Conservation (phyloP, 2,888 invertebrate species). For the Platycnemis pennipes region DNA sequence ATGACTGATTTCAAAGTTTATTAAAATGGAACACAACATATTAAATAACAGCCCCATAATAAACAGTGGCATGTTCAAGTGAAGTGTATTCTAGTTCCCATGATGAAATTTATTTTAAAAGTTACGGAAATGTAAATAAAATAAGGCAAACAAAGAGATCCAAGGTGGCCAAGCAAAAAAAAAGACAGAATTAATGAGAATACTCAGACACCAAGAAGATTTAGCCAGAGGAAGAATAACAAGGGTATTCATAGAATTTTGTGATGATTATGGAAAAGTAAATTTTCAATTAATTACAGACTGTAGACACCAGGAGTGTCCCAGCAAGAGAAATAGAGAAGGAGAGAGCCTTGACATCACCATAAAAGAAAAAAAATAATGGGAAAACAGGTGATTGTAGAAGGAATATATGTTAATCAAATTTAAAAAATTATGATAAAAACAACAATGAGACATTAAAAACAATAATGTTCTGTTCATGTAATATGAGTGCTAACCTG, state of each 20-base stretch:
- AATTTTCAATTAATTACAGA: slow-evolving; percentile 23
- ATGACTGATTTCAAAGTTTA: slow-evolving; percentile 5
- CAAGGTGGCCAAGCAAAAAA: slow-evolving; percentile 37
- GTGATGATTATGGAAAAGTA: slow-evolving; percentile 48
- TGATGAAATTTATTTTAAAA: slow-evolving; percentile 19
- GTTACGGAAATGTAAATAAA: neutral
- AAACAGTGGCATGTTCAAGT: neutral
- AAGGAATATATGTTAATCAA: slow-evolving; percentile 57
- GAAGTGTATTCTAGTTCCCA: neutral
- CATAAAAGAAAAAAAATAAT: slow-evolving; percentile 46
- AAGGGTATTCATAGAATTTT: slow-evolving; percentile 46
- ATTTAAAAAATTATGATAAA: neutral
- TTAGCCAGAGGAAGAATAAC: slow-evolving; percentile 41
- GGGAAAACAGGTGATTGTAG: slow-evolving; percentile 41
- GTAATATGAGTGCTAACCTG: slow-evolving; percentile 77
- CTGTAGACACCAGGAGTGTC: slow-evolving; percentile 26
- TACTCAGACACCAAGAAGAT: slow-evolving; percentile 50
- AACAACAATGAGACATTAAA: slow-evolving; percentile 33
- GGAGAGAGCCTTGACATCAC: slow-evolving; percentile 50
- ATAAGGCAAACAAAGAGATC: neutral
- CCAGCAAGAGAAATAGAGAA: neutral
- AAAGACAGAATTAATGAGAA: slow-evolving; percentile 15
- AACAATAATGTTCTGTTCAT: slow-evolving; percentile 34
- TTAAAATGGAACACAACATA: neutral
- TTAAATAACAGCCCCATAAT: neutral